phyloP scores from a whole-genome alignment of 2,113 vertebrate genomes.

The Trichechus manatus region DNA sequence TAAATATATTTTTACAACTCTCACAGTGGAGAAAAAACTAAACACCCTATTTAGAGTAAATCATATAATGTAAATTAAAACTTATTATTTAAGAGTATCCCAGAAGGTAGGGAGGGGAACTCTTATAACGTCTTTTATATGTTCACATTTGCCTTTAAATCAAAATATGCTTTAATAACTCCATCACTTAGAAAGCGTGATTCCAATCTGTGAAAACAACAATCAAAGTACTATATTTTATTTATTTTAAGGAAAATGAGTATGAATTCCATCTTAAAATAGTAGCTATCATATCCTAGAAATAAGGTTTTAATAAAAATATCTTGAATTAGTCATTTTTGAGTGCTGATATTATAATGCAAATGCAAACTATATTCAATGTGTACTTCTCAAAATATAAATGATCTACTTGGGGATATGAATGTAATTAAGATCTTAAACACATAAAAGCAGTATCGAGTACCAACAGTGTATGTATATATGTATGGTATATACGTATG shows the following conservation, averaged over 20 bases:
- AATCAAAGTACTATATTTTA: not conserved
- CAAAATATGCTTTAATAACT: not conserved
- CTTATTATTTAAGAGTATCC: not conserved
- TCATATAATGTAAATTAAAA: not conserved
- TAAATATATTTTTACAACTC: not conserved
- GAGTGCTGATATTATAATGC: not conserved
- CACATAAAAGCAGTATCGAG: not conserved
- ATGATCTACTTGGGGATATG: not conserved
- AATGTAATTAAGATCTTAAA: not conserved
- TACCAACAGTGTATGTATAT: not conserved
- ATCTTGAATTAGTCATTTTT: not conserved
- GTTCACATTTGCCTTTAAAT: conserved; percentile 28
- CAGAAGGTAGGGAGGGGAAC: not conserved
- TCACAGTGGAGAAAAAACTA: not conserved
- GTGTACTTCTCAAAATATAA: conserved; percentile 20
- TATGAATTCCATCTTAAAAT: not conserved
- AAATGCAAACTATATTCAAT: not conserved
- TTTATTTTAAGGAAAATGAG: not conserved
- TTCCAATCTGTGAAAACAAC: not conserved
- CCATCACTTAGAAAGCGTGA: conserved; percentile 3
- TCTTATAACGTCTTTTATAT: not conserved
- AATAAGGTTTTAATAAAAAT: conserved; percentile 15
- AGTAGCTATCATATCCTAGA: conserved; percentile 5
- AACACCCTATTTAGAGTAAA: conserved; percentile 1
- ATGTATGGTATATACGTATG: not conserved